Evolutionary conservation across 2,888 invertebrate genomes (phyloP).

Genomic region (Nymphalis urticae): DNA sequence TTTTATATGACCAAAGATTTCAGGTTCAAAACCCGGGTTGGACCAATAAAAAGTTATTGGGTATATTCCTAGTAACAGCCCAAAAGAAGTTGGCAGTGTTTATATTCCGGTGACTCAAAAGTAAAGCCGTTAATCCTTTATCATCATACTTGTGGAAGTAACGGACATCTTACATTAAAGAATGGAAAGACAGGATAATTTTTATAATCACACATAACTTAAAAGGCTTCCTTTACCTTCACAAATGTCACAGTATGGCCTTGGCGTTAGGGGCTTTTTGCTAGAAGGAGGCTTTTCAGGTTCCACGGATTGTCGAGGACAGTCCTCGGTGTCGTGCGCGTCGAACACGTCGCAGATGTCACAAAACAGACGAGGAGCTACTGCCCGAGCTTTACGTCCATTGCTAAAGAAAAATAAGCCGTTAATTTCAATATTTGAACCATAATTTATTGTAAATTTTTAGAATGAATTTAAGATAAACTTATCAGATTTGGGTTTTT

Average conservation of each 20-base stretch:
- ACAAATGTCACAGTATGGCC: slow-evolving; percentile 96
- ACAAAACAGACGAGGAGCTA: slow-evolving; percentile 94
- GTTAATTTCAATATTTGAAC: neutral
- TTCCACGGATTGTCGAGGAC: slow-evolving; percentile 90
- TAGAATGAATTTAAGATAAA: no score
- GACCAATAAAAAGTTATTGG: no score
- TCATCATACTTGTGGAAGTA: no score
- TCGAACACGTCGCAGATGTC: slow-evolving; percentile 99
- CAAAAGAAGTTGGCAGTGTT: no score
- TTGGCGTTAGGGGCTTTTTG: slow-evolving; percentile 65
- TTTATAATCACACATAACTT: neutral
- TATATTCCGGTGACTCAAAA: no score
- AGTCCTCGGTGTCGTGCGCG: slow-evolving; percentile 98
- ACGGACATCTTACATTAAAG: no score
- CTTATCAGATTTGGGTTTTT: no score
- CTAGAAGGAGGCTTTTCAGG: slow-evolving; percentile 54
- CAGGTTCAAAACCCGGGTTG: no score
- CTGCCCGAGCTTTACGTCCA: slow-evolving; percentile 72
- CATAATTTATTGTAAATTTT: no score
- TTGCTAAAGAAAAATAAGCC: slow-evolving; percentile 56
- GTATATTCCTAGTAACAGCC: no score
- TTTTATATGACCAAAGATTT: no score
- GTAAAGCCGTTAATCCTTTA: no score
- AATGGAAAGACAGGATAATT: neutral
- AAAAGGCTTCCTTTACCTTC: slow-evolving; percentile 83